These are phyloP conservation scores for Lasius platythorax DNA, from an alignment of 2,888 invertebrate genomes.

Conservation along the genomic window DNA sequence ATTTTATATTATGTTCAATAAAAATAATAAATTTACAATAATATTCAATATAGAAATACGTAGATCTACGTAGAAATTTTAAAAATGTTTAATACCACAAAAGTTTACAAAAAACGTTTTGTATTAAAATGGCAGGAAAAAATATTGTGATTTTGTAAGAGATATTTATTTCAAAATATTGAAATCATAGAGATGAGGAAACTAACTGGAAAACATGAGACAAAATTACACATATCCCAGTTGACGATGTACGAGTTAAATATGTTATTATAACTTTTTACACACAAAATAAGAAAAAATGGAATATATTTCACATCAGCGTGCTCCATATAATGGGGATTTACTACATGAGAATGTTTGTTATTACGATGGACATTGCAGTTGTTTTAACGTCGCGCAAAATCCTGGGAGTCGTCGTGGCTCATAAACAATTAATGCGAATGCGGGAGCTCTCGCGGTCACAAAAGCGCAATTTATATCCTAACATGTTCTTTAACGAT, in stretches of 20 bases:
- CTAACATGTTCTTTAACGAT: neutral
- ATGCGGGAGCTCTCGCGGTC: slow-evolving; percentile 11
- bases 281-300: neutral
- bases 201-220: neutral
- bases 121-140: neutral
- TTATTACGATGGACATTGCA: slow-evolving; percentile 17
- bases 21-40: slow-evolving; percentile 12
- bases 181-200: neutral
- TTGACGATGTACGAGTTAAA: neutral
- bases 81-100: neutral
- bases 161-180: neutral
- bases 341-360: neutral
- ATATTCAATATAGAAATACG: neutral
- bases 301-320: neutral
- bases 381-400: slow-evolving; percentile 13
- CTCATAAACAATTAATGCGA: slow-evolving; percentile 37
- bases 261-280: slow-evolving; percentile 17
- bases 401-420: neutral
- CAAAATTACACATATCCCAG: neutral
- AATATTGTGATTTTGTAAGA: neutral
- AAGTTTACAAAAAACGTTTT: slow-evolving; percentile 9
- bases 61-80: neutral
- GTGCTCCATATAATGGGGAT: neutral
- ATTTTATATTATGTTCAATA: neutral
- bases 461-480: slow-evolving; percentile 31